Percentiles rank a stretch among this genome's conserved stretches.
phyloP scores from a whole-genome alignment of 2,113 vertebrate genomes.

The Ciconia boyciana region DNA sequence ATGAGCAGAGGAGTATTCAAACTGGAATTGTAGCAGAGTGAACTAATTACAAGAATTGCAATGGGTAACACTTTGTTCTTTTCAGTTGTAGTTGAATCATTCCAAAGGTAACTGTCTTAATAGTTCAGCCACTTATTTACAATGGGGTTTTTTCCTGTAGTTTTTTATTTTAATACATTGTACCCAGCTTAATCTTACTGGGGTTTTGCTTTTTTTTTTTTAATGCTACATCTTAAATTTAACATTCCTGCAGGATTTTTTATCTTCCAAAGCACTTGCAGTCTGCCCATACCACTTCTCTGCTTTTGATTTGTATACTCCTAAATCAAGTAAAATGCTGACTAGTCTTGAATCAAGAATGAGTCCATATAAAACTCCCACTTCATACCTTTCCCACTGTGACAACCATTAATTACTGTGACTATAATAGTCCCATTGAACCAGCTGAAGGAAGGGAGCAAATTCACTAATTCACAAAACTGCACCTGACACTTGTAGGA shows the following conservation, averaged over 20 bases:
- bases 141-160: background rate
- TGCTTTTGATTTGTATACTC: background rate
- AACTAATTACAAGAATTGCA: background rate
- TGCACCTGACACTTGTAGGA: background rate
- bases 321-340: background rate
- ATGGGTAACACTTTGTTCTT: background rate
- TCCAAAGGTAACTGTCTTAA: background rate
- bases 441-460: background rate
- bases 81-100: background rate
- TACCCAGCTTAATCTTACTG: background rate
- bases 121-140: background rate
- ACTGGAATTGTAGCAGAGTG: background rate
- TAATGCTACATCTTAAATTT: background rate
- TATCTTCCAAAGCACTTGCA: background rate
- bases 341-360: background rate
- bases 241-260: background rate
- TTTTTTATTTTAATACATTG: background rate
- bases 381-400: background rate
- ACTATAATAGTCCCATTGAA: background rate
- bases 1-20: background rate
- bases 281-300: background rate
- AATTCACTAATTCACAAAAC: background rate
- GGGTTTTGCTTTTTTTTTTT: background rate
- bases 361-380: background rate
- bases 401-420: background rate